These are phyloP conservation scores for Hirtodrosophila alboralis DNA, from an alignment of 2,888 invertebrate genomes.

Conservation along the genomic window DNA sequence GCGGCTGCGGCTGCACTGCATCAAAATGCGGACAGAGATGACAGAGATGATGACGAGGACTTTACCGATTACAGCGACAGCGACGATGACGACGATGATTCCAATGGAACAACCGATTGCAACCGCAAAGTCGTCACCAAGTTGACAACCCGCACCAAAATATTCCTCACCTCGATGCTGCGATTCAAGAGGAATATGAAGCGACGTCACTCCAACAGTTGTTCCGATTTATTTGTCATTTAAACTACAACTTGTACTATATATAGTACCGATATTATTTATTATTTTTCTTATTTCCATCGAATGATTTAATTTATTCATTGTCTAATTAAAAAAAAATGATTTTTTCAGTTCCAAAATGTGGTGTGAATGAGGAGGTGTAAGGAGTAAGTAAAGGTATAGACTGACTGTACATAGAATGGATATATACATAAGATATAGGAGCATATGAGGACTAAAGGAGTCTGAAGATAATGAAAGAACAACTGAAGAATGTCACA, in stretches of 20 bases:
- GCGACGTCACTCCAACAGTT: conserved; percentile 82
- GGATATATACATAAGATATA: too few species aligned
- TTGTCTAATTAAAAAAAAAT: too few species aligned
- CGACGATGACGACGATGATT: conserved; percentile 19
- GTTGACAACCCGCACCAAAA: conserved; percentile 82
- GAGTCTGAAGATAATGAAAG: too few species aligned
- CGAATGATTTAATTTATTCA: too few species aligned
- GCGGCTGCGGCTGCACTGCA: too few species aligned
- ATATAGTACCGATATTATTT: too few species aligned
- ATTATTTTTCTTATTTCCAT: too few species aligned
- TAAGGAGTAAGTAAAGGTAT: not conserved
- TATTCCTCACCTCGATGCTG: conserved; percentile 82
- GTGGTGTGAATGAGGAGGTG: not conserved
- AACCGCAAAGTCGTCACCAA: conserved; percentile 81
- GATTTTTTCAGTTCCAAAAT: too few species aligned
- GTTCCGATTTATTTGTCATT: conserved; percentile 84
- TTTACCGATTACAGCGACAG: too few species aligned
- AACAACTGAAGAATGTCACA: too few species aligned
- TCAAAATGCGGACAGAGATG: not conserved
- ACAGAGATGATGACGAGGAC: not conserved
- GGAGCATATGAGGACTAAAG: too few species aligned
- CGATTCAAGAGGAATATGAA: conserved; percentile 83
- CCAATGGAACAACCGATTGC: conserved; percentile 37
- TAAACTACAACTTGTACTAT: conserved; percentile 37
- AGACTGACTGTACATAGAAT: conserved; percentile 7